Evolutionary conservation across 2,113 vertebrate genomes (phyloP), one percentile per base, ranked within the genome.

Genomic region (Carollia perspicillata): DNA sequence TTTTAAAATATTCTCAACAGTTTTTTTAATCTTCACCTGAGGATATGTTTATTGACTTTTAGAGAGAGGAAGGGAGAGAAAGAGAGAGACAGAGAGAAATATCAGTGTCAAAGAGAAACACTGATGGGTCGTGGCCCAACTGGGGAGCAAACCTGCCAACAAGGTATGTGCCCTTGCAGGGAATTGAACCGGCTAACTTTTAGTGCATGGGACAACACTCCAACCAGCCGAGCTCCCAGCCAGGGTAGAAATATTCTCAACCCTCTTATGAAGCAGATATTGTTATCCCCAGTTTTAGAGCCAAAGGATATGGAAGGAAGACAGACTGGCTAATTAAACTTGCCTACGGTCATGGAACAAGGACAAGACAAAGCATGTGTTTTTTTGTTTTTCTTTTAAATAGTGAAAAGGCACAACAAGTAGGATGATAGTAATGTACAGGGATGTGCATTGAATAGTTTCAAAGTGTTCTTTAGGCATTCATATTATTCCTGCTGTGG

Each of bases 1-100:
- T 71, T 90, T 96, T 88, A 22, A 81, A 88, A 49, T 84, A n/a
- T 28, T 93, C 44, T 94, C 44, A 51, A 86, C 8, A 83, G 79
- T 84, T 60, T 60, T n/a, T 60, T 60, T 28, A 58, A 23, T 23
- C 55, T 12, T 60, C 58, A 12, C 58, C 26, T 60, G 58, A 60
- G 58, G 58, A 60, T 60, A 30, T 28, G 58, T 28, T 60, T 60
- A 60, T 28, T 26, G 58, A 60, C 11, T 60, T 60, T 63, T 13
- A 63, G 28, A 63, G 28, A 63, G 60, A 30, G 11, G 28, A 30
- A 63, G 11, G 10, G 60, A 63, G 28, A 60, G 55, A 58, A 5
- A 16, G 13, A 53, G 58, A 60, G 58, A 60, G 3, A 60, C 26
- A 60, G 10, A 60, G 58, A 60, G 58, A 60, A 4, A 12, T 58